Evolutionary conservation across 2,797 vertebrate species (phyloP), one percentile per base, ranked within the genome.

Genomic region (Melanogrammus aeglefinus): DNA sequence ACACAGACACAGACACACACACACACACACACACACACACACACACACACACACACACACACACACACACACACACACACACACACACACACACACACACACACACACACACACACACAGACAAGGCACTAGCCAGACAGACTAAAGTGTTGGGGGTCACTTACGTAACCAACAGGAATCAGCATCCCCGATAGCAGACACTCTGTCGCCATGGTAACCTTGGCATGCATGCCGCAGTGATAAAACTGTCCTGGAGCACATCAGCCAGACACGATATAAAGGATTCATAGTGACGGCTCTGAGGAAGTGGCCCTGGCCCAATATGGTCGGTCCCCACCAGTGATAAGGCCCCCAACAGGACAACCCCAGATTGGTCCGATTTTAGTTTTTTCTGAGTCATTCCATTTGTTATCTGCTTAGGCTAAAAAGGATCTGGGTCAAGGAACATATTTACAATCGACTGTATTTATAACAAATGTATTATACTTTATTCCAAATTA

Each of bases 31-130:
- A 24, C 4, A 24, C 3, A 33, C 31, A 33, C 31, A 27, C 57
- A 24, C 6, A 27, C n/a, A 27, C n/a, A 10, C n/a, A 27, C 18
- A 8, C 7, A 8, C 51, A 10, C n/a, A 66, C 7, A 66, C 57
- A 66, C 57, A 66, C 57, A 66, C n/a, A 66, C 57, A 63, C n/a
- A 66, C n/a, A 27, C 51, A 66, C 13, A 66, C n/a, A 66, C 51
- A 63, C 47, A 51, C 47, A 51, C 16, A 51, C 47, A 6, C 47
- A 51, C 47, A 51, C 41, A 21, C 14, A 51, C 14, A 21, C 3
- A 51, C 47, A 51, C 47, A 51, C 47, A 51, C 47, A 51, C 16
- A 21, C 47, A 51, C 41, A 6, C 3, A 51, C 44, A 16, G 13
- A 33, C 31, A 2, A 33, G 31, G 31, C 31, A 29, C 24, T 2